Percentiles rank a stretch among this genome's conserved stretches.
These are phyloP conservation scores for Temnothorax curvispinosus DNA, from an alignment of 1,140 invertebrate genomes.

Conservation along the genomic window DNA sequence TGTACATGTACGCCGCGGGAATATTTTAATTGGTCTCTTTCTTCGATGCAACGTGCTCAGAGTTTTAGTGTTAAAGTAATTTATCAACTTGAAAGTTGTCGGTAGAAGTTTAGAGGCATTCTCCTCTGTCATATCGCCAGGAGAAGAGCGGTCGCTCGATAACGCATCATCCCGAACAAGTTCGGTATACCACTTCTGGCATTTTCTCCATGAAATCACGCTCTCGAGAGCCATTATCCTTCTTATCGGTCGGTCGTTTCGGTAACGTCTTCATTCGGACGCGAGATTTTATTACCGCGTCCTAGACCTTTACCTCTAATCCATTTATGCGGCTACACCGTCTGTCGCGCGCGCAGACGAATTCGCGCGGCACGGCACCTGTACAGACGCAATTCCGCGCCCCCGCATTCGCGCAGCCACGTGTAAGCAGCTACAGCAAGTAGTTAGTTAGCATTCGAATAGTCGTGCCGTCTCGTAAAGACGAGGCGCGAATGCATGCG, in stretches of 20 bases:
- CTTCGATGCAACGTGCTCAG: not conserved
- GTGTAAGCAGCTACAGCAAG: constrained; percentile 24
- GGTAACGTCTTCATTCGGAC: constrained; percentile 21
- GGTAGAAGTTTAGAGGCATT: not conserved
- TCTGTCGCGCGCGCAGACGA: constrained; percentile 18
- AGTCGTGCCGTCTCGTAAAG: constrained; percentile 31
- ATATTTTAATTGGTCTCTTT: not conserved
- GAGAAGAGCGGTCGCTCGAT: constrained; percentile 18
- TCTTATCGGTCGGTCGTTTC: not conserved
- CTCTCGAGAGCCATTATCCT: constrained; percentile 14
- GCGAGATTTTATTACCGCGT: constrained; percentile 53
- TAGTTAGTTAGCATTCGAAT: constrained; percentile 64
- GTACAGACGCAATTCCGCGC: constrained; percentile 60
- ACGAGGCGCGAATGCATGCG: constrained; percentile 39
- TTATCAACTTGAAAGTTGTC: not conserved
- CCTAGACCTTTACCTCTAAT: constrained; percentile 40
- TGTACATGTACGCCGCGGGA: not conserved
- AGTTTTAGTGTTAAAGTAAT: not conserved
- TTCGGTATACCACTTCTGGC: not conserved
- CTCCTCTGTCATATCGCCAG: not conserved
- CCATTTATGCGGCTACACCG: constrained; percentile 50
- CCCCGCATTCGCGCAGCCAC: not conserved
- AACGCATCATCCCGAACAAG: constrained; percentile 5
- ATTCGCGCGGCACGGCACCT: not conserved
- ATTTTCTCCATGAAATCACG: not conserved